These are phyloP conservation scores for Alsophila aescularia DNA, from an alignment of 2,888 invertebrate species.

Conservation along the genomic window DNA sequence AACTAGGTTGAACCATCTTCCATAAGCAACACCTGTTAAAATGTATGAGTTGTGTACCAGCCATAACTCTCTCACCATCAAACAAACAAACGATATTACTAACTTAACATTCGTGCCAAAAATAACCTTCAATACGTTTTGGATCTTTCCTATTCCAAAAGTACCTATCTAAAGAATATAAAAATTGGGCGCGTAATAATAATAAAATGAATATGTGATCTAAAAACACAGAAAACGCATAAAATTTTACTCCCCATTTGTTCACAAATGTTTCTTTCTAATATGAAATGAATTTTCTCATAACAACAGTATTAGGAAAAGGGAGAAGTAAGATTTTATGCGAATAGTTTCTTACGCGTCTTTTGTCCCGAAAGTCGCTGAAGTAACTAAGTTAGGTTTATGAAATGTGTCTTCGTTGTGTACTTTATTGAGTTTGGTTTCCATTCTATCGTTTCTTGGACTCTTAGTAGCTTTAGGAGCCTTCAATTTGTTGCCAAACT, in stretches of 20 bases:
- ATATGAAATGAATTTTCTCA: slow-evolving; percentile 29
- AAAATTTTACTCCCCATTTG: slow-evolving; percentile 50
- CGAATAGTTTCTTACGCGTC: slow-evolving; percentile 13
- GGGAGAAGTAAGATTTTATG: slow-evolving; percentile 25
- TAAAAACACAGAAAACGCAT: slow-evolving; percentile 40
- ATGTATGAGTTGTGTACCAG: too few species aligned
- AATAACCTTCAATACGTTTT: background rate
- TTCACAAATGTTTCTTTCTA: slow-evolving; percentile 23
- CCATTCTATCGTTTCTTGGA: background rate
- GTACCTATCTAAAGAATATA: slow-evolving; percentile 10
- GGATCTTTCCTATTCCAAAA: background rate
- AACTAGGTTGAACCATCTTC: too few species aligned
- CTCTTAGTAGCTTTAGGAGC: background rate
- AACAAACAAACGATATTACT: too few species aligned
- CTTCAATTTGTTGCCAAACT: background rate
- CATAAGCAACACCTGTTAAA: too few species aligned
- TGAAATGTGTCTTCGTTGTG: background rate
- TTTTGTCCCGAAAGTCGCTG: slow-evolving; percentile 2
- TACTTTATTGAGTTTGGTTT: background rate
- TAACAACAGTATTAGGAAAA: slow-evolving; percentile 24
- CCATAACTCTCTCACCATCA: too few species aligned
- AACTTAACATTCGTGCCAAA: too few species aligned
- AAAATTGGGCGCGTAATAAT: slow-evolving; percentile 40
- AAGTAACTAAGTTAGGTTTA: background rate
- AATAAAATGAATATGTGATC: slow-evolving; percentile 49